These are phyloP conservation scores for Scomberomorus guttatus DNA, from an alignment of 2,797 vertebrate genomes.

Conservation along the genomic window DNA sequence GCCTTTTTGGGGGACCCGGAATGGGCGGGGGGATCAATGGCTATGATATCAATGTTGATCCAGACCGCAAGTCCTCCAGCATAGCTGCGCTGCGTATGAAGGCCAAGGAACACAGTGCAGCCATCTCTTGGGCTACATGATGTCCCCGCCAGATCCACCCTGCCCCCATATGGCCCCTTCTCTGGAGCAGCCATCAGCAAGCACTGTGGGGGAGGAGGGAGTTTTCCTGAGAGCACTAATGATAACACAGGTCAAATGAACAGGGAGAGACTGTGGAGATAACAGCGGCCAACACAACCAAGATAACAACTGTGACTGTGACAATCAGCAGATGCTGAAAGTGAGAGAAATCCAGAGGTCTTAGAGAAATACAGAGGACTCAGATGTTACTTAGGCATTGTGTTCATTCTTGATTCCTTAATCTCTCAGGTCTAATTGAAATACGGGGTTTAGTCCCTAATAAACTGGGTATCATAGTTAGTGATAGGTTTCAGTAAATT, in stretches of 20 bases:
- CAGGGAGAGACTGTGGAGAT: conserved; percentile 76
- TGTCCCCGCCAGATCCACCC: conserved; percentile 57
- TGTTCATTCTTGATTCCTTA: conserved; percentile 57
- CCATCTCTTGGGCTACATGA: conserved; percentile 97
- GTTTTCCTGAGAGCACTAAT: conserved; percentile 78
- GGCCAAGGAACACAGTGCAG: conserved; percentile 99
- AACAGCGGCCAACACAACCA: conserved; percentile 56
- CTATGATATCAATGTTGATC: conserved; percentile 96
- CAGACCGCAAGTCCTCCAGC: conserved; percentile 98
- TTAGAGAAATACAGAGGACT: conserved; percentile 13
- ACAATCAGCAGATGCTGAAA: conserved; percentile 78
- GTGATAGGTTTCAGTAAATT: conserved; percentile 43
- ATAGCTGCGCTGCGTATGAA: conserved; percentile 98
- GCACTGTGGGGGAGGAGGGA: conserved; percentile 66
- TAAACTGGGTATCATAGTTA: conserved; percentile 43
- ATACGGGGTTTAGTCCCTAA: conserved; percentile 31
- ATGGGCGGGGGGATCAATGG: conserved; percentile 94
- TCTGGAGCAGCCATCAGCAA: conserved; percentile 59
- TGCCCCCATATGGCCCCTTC: conserved; percentile 45
- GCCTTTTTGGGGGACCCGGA: conserved; percentile 91
- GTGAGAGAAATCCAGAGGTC: conserved; percentile 58
- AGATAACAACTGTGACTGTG: conserved; percentile 76
- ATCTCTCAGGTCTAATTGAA: conserved; percentile 72
- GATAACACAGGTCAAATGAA: conserved; percentile 82
- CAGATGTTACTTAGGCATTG: conserved; percentile 24